phyloP scores from a whole-genome alignment of 2,113 vertebrate species.

The Plecotus auritus region DNA sequence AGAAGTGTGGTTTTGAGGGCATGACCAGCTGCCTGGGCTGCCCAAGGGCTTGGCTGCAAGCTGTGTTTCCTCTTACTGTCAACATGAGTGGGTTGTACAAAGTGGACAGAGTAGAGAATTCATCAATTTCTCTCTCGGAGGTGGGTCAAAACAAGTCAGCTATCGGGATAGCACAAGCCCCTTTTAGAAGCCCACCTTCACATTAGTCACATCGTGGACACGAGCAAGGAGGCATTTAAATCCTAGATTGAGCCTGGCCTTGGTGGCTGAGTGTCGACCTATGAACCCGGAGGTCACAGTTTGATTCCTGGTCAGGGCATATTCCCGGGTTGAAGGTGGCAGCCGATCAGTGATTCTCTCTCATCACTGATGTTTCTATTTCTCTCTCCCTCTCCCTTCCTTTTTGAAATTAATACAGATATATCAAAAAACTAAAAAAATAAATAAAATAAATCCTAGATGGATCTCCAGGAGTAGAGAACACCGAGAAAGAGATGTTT shows the following conservation, averaged over 20 bases:
- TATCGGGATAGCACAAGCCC: rapidly evolving
- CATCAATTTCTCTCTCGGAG: rapidly evolving
- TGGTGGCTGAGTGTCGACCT: no score
- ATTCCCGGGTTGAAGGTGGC: no score
- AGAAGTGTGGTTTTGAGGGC: background rate
- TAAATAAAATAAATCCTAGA: no score
- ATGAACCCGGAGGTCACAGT: no score
- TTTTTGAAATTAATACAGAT: no score
- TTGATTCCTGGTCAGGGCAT: no score
- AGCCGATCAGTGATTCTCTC: no score
- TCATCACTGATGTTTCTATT: no score
- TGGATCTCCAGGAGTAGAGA: background rate
- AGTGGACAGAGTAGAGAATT: background rate
- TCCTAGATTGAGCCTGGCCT: background rate
- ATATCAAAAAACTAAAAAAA: no score
- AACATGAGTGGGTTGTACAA: background rate
- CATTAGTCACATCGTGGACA: background rate
- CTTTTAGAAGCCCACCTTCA: background rate
- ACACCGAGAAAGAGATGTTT: background rate
- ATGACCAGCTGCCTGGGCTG: background rate
- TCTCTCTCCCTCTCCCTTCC: no score
- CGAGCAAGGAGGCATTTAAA: background rate
- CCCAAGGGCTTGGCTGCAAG: background rate
- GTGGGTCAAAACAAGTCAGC: background rate
- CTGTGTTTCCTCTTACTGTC: background rate